phyloP scores from a whole-genome alignment of 2,888 invertebrate genomes.

The Drosophila kuntzei region DNA sequence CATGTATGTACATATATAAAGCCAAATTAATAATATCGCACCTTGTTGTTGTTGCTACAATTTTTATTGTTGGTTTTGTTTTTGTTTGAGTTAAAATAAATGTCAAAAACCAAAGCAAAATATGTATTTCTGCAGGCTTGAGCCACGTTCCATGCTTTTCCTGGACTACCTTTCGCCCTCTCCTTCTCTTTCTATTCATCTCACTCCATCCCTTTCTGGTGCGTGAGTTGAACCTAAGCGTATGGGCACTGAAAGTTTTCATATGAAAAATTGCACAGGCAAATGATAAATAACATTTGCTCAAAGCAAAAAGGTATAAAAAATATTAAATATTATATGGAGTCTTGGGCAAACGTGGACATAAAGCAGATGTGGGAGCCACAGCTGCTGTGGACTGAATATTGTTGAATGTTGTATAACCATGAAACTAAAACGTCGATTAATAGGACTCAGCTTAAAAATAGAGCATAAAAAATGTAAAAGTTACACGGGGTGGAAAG shows the following conservation, averaged over 20 bases:
- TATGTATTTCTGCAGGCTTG: conserved; percentile 32
- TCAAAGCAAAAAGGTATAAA: conserved; percentile 50
- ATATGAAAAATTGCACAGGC: conserved; percentile 80
- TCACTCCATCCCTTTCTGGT: conserved; percentile 15
- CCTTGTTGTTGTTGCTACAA: conserved; percentile 50
- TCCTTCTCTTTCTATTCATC: background rate
- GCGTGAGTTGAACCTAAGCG: conserved; percentile 33
- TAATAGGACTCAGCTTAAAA: conserved; percentile 19
- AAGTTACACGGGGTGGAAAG: background rate
- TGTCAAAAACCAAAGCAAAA: conserved; percentile 61
- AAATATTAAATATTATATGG: conserved; percentile 28
- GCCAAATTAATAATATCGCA: conserved; percentile 77
- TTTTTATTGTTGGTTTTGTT: conserved; percentile 55
- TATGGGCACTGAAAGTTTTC: conserved; percentile 51
- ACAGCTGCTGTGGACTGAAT: conserved; percentile 34
- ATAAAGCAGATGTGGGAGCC: conserved; percentile 39
- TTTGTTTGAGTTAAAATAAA: conserved; percentile 48
- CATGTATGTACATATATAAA: conserved; percentile 36
- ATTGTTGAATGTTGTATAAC: conserved; percentile 11
- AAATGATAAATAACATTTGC: conserved; percentile 83
- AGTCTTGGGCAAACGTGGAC: conserved; percentile 11
- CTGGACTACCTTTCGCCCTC: background rate
- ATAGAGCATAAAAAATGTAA: background rate
- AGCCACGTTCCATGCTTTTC: conserved; percentile 5
- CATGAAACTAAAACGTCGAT: conserved; percentile 28